Base-by-base conservation (phyloP, 2,888 invertebrate genomes). In the Harpalus rufipes region DNA sequence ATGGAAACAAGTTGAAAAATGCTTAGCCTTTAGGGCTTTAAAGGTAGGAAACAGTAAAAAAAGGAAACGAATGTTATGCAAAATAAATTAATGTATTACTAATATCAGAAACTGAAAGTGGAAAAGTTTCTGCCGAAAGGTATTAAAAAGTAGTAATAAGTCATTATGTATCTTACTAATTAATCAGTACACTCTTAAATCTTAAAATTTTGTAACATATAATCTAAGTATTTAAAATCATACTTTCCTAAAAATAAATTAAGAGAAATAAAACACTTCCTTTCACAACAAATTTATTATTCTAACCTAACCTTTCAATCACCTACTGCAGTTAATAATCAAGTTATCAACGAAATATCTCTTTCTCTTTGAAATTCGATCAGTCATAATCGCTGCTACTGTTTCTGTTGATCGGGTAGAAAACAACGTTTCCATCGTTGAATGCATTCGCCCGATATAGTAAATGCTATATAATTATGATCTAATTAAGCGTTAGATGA, bases 381-480 rank as follows among this genome's bases (percentile, higher is more conserved):
- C 63, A 63, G 12, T 10, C 63, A 25, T 63, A 21, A 63, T 63
- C 63, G 21, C 5, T 32, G 63, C 25, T 63, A 63, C 25, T 25
- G 63, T 5, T 18, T 5, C 18, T 25, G 59, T 59, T 18, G 5
- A 59, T 12, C 59, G 5, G 7, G 63, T 51, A 51, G 44, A 51
- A 51, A 51, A 51, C 44, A 44, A 10, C 44, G 44, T 51, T 51
- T 51, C 44, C 18, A 18, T 4, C 18, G 59, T 61, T 18, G 7
- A 18, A 21, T 63, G 21, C 63, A 39, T 72, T 72, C 56, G 44
- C 44, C 21, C 51, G 21, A 1, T 51, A 32, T n/a, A 41, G 51
- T 80, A 80, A 79, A 80, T 63, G 16, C 32, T 41, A 59, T 80
- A 41, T 39, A 80, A 80, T 80, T 80, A 80, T 59, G 25, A 80